Evolutionary conservation across 2,888 invertebrate genomes (phyloP).

Genomic region (Stenchaetothrips biformis): DNA sequence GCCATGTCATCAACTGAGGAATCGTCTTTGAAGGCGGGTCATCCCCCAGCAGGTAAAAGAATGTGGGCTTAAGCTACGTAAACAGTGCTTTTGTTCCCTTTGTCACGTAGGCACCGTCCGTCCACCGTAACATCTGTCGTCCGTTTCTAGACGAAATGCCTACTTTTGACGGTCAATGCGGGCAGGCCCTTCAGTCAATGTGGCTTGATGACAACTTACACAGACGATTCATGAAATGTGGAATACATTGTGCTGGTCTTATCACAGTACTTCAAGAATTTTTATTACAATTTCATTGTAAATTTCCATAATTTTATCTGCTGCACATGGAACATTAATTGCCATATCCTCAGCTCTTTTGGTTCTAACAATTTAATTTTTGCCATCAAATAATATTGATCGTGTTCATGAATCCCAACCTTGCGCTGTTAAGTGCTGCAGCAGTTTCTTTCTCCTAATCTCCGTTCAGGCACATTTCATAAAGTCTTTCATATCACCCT

Average conservation of each 20-base stretch:
- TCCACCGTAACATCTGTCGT: constrained; percentile 27
- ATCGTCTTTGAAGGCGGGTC: constrained; percentile 74
- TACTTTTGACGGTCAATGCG: no score
- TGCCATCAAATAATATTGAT: no score
- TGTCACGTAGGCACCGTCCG: background rate
- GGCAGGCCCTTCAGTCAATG: no score
- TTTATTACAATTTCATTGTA: no score
- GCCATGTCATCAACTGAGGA: constrained; percentile 57
- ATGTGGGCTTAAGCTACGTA: constrained; percentile 39
- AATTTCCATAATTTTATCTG: no score
- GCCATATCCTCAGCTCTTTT: no score
- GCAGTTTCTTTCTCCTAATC: no score
- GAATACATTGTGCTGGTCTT: background rate
- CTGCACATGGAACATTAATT: no score
- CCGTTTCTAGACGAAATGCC: background rate
- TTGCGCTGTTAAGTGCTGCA: no score
- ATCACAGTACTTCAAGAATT: background rate
- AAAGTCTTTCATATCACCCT: no score
- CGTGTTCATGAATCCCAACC: no score
- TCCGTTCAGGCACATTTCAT: background rate
- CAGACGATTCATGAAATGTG: background rate
- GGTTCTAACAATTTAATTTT: no score
- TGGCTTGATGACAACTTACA: background rate
- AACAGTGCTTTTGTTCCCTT: constrained; percentile 34
- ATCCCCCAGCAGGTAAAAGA: constrained; percentile 80